Base-by-base conservation (phyloP, 2,113 vertebrate genomes). In the Pterophyllum scalare region DNA sequence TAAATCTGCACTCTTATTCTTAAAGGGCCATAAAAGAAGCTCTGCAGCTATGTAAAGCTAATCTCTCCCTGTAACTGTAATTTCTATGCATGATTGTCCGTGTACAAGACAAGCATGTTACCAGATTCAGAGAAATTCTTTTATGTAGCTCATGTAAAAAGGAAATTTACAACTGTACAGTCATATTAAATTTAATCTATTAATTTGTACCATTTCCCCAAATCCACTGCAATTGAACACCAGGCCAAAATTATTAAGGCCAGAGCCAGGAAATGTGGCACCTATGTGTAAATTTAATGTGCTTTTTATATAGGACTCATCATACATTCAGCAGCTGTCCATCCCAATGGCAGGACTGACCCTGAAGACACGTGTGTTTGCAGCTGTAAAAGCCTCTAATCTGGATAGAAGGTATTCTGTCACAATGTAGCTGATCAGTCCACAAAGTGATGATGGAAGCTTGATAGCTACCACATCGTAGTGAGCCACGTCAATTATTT, bases 301-400 rank as follows among this genome's bases (percentile, higher is more conserved):
- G 20, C 10, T 90, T 83, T 57, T 7, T 62, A 17, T 93, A 9
- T 92, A 99, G 98, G 98, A 99, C 95, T 98, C 98, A 58, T 96
- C 97, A 59, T 99, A 99, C 91, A 91, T 94, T 22, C 96, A 99
- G 89, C 97, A 97, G 76, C 95, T 99, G 89, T 93, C 98, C 88
- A 98, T 99, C 81, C 98, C 98, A 6, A 97, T 96, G 92, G 92
- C 95, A 67, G 98, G 98, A 86, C 95, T 99, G 82, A 98, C 98
- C 89, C 94, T 99, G 94, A 99, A 99, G 96, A 99, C 98, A 19
- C 97, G 98, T 84, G 97, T 99, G 88, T 99, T 97, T 91, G 98
- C 98, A 89, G 98, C 97, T 49, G 98, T 99, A 12, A 97, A 96
- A 96, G 98, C 98, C 83, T 95, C 97, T 49, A 99, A 99, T 88